Conservation (phyloP, 1,140 invertebrate genomes). For the Calephelis virginiensis region DNA sequence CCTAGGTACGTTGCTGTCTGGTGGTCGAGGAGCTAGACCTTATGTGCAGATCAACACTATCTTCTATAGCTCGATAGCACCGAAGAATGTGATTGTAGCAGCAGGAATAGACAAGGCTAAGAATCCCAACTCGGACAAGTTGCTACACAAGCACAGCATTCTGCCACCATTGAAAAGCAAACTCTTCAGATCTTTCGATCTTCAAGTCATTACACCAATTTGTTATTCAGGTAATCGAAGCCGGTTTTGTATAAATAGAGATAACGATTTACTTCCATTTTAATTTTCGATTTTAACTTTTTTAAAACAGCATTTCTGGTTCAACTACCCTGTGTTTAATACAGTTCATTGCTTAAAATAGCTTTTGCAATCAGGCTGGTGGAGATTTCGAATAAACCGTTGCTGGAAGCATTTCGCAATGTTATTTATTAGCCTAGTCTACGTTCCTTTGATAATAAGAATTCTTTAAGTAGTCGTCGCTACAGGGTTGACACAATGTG, state of each 20-base stretch:
- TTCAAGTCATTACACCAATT: too few relatives aligned
- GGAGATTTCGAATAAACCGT: constrained; percentile 17
- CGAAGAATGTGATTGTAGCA: too few relatives aligned
- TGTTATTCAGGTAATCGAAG: too few relatives aligned
- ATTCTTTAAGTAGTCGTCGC: constrained; percentile 16
- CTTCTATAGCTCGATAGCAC: too few relatives aligned
- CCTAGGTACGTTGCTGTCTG: too few relatives aligned
- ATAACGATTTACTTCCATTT: constrained; percentile 4
- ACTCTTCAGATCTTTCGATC: too few relatives aligned
- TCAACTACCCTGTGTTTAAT: constrained; percentile 15
- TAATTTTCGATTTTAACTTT: constrained; percentile 8
- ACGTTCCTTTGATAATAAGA: constrained; percentile 15
- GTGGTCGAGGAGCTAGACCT: too few relatives aligned
- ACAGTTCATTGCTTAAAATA: constrained; percentile 10
- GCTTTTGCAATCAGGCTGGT: constrained; percentile 13
- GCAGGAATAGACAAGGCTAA: too few relatives aligned
- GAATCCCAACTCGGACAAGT: too few relatives aligned
- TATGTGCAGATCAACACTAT: too few relatives aligned
- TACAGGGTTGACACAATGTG: constrained; percentile 5
- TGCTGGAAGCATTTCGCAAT: constrained; percentile 18
- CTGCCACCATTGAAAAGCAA: too few relatives aligned
- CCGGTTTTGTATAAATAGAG: background rate
- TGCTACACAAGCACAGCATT: too few relatives aligned
- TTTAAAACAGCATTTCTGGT: constrained; percentile 6
- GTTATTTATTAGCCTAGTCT: constrained; percentile 17